Evolutionary conservation across 1,140 invertebrate genomes (phyloP).

Genomic region (Artemia franciscana): DNA sequence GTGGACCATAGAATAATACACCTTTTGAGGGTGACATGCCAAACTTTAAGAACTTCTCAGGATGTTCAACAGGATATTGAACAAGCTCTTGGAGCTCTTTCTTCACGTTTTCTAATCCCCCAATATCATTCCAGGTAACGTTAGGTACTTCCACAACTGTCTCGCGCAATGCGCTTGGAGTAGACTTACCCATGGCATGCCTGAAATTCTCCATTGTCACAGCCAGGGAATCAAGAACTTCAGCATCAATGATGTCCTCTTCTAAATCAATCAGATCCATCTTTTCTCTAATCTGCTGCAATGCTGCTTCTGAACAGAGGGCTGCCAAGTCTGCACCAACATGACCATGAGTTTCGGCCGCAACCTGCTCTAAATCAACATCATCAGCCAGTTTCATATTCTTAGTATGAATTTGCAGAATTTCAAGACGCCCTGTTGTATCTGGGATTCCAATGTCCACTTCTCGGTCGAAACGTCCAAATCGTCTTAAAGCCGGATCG

Average conservation of each 20-base stretch:
- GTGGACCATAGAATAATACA: conserved; percentile 94
- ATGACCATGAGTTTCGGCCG: conserved; percentile 93
- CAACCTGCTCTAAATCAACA: conserved; percentile 92
- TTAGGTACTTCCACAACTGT: too few species aligned
- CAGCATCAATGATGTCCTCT: conserved; percentile 96
- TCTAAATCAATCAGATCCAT: conserved; percentile 99
- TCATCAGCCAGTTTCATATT: conserved; percentile 99
- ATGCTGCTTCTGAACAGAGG: conserved; percentile 90
- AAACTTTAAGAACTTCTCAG: conserved; percentile 99
- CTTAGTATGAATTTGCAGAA: conserved; percentile 95
- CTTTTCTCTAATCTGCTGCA: conserved; percentile 99
- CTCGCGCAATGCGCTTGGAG: too few species aligned
- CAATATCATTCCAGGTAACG: too few species aligned
- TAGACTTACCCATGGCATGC: too few species aligned
- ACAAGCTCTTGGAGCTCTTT: too few species aligned
- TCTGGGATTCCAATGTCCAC: conserved; percentile 99
- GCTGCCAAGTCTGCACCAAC: conserved; percentile 97
- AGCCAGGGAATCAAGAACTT: conserved; percentile 85
- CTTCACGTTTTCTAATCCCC: too few species aligned
- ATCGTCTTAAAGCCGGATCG: conserved; percentile 85
- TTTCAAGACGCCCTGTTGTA: conserved; percentile 87
- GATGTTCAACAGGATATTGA: conserved; percentile 99
- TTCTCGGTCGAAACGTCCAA: conserved; percentile 95
- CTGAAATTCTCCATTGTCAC: conserved; percentile 99
- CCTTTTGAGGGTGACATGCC: conserved; percentile 98